Evolutionary conservation across 37 sponge, comb jelly and placozoan genomes (phyloP), one percentile per base, ranked within the genome.

Genomic region (Hormiphora californensis): DNA sequence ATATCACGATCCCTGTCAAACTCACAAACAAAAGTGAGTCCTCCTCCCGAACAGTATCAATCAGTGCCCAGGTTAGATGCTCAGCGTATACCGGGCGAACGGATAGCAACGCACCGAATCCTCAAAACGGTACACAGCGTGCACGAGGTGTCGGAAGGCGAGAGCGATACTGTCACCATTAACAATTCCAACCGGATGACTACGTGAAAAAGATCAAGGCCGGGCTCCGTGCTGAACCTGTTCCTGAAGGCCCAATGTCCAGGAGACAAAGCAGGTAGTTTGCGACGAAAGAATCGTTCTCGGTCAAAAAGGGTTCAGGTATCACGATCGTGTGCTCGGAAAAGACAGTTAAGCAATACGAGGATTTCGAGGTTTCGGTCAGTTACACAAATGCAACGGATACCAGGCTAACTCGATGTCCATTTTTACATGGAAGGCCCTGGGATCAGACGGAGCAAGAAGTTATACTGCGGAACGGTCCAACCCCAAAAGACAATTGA

Each of bases 391-490:
- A 73, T 46, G 21, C 81, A 1, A 33, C 81, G 1, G 35, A 33
- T 17, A 40, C 81, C 81, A 73, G 43, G 81, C 46, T 73, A 30
- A 73, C 81, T 0, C 41, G 81, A 5, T 73, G n/a, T 46, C 43
- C 43, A 73, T 33, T 73, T 73, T 41, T 73, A 43, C 81, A 22
- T 73, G 46, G 81, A 73, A 30, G 81, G 81, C 15, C 81, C 81
- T 21, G 81, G 81, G n/a, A 73, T 73, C 22, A 27, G 81, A 28
- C 43, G 81, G 19, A 73, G 81, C 43, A 73, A 73, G 46, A 73
- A 73, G 46, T 73, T 73, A 46, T 73, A 73, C 44, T 73, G 81
- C 25, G 81, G 81, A 4, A 73, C 81, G 5, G 35, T 73, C 1
- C 81, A 73, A 28, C 81, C 81, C 17, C 46, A 28, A 30, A 19